These are phyloP conservation scores for Anabacerthia variegaticeps DNA, from an alignment of 2,797 vertebrate genomes.

Conservation along the genomic window DNA sequence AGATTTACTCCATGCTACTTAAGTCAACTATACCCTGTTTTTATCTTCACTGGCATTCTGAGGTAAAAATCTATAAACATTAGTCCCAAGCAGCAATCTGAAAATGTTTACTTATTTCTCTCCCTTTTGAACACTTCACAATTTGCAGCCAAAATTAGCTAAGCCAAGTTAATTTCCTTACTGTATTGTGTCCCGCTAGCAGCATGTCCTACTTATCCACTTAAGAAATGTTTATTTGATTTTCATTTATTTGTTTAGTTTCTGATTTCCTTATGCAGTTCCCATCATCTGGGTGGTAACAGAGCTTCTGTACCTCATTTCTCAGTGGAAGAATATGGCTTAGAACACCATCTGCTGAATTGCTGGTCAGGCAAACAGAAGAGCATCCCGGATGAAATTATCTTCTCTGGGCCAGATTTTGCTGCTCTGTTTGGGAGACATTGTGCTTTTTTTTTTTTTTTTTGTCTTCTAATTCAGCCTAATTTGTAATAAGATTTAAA, in stretches of 20 bases:
- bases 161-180: conserved; percentile 53
- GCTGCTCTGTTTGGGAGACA: not conserved
- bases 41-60: conserved; percentile 71
- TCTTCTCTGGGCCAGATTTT: not conserved
- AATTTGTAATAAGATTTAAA: not conserved
- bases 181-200: conserved; percentile 24
- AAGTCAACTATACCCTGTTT: conserved; percentile 48
- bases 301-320: conserved; percentile 11
- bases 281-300: conserved; percentile 43
- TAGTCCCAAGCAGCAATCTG: not conserved
- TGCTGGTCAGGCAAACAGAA: not conserved
- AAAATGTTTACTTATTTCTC: conserved; percentile 42
- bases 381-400: not conserved
- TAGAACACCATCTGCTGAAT: not conserved
- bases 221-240: conserved; percentile 67
- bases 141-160: conserved; percentile 50
- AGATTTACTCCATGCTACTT: conserved; percentile 1
- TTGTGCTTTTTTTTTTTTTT: not conserved
- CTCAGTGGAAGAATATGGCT: not conserved
- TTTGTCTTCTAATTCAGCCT: not conserved
- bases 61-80: conserved; percentile 19
- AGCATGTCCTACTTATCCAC: conserved; percentile 62
- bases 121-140: not conserved
- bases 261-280: conserved; percentile 62
- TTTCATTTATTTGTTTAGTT: conserved; percentile 66